Evolutionary conservation across 2,888 invertebrate species (phyloP).

Genomic region (Drosophila prolongata): DNA sequence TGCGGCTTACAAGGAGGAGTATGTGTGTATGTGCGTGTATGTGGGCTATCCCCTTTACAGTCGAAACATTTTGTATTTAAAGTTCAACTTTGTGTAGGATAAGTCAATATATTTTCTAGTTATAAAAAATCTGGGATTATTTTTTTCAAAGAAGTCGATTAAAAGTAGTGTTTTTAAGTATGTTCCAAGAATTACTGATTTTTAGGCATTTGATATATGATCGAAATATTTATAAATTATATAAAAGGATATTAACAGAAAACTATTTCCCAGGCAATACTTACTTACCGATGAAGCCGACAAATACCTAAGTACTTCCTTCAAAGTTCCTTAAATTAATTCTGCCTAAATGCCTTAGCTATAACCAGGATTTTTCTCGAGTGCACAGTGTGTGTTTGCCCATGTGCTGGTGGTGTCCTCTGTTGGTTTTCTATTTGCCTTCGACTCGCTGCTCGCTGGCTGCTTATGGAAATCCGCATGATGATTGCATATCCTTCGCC

Average conservation of each 20-base stretch:
- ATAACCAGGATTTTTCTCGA: background rate
- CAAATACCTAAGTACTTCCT: no score
- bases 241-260: no score
- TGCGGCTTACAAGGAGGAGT: constrained; percentile 54
- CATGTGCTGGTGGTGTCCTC: constrained; percentile 43
- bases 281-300: no score
- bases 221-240: no score
- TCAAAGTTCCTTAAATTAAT: no score
- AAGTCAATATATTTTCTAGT: no score
- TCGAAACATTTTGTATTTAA: background rate
- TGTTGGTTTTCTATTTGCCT: constrained; percentile 71
- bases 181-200: background rate
- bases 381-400: constrained; percentile 29
- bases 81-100: no score
- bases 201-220: no score
- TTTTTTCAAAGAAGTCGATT: no score
- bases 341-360: no score
- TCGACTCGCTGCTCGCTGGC: constrained; percentile 56
- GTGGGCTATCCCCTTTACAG: background rate
- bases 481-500: constrained; percentile 79
- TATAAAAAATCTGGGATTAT: no score
- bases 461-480: constrained; percentile 80
- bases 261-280: no score
- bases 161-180: background rate
- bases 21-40: background rate